phyloP scores from a whole-genome alignment of 2,113 vertebrate genomes.

The Candoia aspera region DNA sequence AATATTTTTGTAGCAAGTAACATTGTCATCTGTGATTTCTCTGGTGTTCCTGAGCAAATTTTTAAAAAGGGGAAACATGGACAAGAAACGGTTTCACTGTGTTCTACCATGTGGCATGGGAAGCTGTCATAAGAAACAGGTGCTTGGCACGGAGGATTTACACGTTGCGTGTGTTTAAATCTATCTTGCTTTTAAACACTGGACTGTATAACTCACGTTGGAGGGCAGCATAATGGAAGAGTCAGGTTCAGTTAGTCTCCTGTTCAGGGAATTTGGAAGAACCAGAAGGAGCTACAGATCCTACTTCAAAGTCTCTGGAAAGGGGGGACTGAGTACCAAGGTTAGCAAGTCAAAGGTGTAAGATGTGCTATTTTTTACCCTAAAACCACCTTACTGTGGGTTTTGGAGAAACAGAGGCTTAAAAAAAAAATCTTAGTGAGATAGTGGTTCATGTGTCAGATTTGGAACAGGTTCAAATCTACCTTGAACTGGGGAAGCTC shows the following conservation, averaged over 20 bases:
- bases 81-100: neutral
- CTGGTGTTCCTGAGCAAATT: slow-evolving; percentile 8
- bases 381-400: neutral
- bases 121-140: neutral
- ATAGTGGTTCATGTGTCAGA: neutral
- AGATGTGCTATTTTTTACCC: neutral
- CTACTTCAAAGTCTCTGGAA: neutral
- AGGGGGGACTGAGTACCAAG: neutral
- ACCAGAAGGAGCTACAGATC: neutral
- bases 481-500: neutral
- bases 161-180: neutral
- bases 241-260: fast-evolving
- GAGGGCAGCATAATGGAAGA: neutral
- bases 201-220: too few species aligned
- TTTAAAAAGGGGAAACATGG: neutral
- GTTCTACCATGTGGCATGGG: neutral
- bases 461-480: neutral
- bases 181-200: neutral
- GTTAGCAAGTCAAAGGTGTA: neutral
- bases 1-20: slow-evolving; percentile 64
- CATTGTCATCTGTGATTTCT: slow-evolving; percentile 49
- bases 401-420: neutral
- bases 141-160: neutral
- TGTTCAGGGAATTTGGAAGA: neutral
- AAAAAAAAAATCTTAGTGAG: neutral